Evolutionary conservation across 1,140 invertebrate species (phyloP), one percentile per base, ranked within the genome.

Genomic region (Drosophila albomicans): DNA sequence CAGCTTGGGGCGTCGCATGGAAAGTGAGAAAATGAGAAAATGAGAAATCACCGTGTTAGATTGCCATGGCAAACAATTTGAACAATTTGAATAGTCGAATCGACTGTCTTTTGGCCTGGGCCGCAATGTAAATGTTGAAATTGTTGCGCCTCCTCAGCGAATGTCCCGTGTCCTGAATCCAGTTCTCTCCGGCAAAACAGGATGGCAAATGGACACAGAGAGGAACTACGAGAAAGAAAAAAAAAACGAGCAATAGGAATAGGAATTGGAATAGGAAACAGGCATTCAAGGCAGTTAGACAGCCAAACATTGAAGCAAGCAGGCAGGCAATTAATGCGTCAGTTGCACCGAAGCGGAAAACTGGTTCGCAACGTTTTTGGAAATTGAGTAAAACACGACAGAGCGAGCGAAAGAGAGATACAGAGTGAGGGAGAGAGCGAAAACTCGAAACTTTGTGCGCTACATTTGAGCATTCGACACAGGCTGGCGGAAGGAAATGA

Each of bases 271-370:
- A 76, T 41, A 11, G 62, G 51, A 57, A 67, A 20, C 57, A 65
- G 58, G 15, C 52, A 32, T 35, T 38, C 8, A 56, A 75, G 76
- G 73, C 76, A 89, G 84, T 89, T 84, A 89, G 30, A 32, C 30
- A 25, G 20, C 20, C 20, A 25, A 25, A 25, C 20, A 25, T 25
- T 25, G 6, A 70, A 69, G 49, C 49, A 49, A 48, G 62, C 59
- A 48, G 58, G 62, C 71, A 78, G 80, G 73, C 76, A 89, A 85
- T 89, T 85, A 89, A 88, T 85, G 84, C 85, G 85, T 82, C 84
- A 87, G 84, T 87, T 87, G 84, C 78, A 79, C 51, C 78, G 78
- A 85, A 81, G 85, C 85, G 81, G 81, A 88, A 89, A 88, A 88
- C 84, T 89, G 84, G 84, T 88, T 88, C 82, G 76, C 41, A 78